Evolutionary conservation across 2,888 invertebrate genomes (phyloP), one percentile per base, ranked within the genome.

Genomic region (Cotesia congregata): DNA sequence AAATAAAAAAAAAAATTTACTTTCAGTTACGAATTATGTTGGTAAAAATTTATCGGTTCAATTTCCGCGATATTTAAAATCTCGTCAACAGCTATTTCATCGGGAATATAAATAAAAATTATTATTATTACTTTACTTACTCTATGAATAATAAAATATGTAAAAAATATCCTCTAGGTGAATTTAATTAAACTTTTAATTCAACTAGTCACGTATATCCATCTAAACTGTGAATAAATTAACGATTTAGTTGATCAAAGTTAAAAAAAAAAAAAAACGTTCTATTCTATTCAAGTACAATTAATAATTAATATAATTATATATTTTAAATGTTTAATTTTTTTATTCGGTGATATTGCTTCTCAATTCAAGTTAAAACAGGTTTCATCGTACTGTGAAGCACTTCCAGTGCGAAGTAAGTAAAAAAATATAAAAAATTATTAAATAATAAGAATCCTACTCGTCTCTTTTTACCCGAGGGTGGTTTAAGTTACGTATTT

Each of bases 41-140:
- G 80, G 71, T 78, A 81, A 76, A 82, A 86, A 87, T 87, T 86
- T 86, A 87, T 87, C 83, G 84, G 81, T 86, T 86, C 86, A 87
- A 87, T 87, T 87, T 87, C 87, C 87, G 86, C 77, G 86, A 84
- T 86, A 84, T 86, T 86, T 85, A 86, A 85, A 84, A 83, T 74
- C 70, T 64, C 50, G 9, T 50, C 50, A 12, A 50, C 12, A 50
- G 12, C 3, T 50, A 4, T 50, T 50, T 64, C 15, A 70, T 72
- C 62, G 67, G 67, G 60, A 67, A 75, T 75, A 69, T 75, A 64
- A 64, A 75, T 69, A 62, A 62, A n/a, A 64, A 62, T 50, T 12
- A 9, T 50, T 50, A 50, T 50, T 50, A 50, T 50, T 50, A 12
- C 12, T 50, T 1, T 6, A 50, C 12, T 9, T 12, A 9, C 9